phyloP scores from a whole-genome alignment of 2,113 vertebrate genomes.

The Stercorarius parasiticus region DNA sequence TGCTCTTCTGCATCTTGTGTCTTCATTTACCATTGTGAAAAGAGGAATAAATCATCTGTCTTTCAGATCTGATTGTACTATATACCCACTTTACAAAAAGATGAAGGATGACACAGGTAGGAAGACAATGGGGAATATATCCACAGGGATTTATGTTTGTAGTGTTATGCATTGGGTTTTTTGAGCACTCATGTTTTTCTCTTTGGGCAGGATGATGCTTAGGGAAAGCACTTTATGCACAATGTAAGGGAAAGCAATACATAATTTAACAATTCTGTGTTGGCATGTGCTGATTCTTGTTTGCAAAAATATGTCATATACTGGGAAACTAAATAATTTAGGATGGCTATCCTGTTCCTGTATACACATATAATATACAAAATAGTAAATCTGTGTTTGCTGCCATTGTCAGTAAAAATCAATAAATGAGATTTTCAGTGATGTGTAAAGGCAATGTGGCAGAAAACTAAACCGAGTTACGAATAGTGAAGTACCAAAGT shows the following conservation, averaged over 20 bases:
- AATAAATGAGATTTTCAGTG: neutral
- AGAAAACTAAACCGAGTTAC: neutral
- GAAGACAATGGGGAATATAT: neutral
- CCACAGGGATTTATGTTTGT: neutral
- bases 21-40: neutral
- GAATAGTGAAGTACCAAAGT: neutral
- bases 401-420: slow-evolving; percentile 22
- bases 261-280: slow-evolving; percentile 38
- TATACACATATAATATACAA: neutral
- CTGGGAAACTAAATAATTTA: slow-evolving; percentile 26
- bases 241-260: neutral
- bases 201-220: neutral
- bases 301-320: slow-evolving; percentile 7
- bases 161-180: neutral
- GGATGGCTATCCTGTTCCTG: neutral
- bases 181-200: neutral
- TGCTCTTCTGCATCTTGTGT: slow-evolving; percentile 9
- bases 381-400: neutral
- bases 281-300: neutral
- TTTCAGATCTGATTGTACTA: slow-evolving; percentile 2
- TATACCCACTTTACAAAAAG: neutral
- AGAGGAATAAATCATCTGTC: slow-evolving; percentile 26
- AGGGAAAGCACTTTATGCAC: neutral
- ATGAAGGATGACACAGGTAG: slow-evolving; percentile 15
- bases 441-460: neutral